Conservation (phyloP, 2,888 invertebrate species). For the Pollenia angustigena region DNA sequence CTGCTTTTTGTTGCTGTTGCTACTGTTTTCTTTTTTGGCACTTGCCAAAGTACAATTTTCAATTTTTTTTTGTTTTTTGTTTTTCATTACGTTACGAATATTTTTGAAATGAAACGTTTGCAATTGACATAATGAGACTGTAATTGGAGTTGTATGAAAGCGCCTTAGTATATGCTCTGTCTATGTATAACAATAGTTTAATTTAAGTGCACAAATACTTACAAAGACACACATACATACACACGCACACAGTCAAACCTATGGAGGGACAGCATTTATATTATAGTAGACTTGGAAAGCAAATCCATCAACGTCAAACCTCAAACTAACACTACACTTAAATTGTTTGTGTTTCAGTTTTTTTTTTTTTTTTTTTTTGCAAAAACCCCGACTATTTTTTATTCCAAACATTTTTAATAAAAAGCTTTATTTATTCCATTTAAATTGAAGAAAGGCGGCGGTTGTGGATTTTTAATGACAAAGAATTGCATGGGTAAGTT, state of each 20-base stretch:
- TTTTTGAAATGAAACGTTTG: conserved; percentile 75
- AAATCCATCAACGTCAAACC: conserved; percentile 74
- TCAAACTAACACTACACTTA: conserved; percentile 66
- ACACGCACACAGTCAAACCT: too few relatives aligned
- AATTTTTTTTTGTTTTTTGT: conserved; percentile 49
- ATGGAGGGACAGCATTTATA: conserved; percentile 45
- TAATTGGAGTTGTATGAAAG: conserved; percentile 77
- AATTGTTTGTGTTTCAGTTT: conserved; percentile 26
- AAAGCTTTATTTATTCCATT: background rate
- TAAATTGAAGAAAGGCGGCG: background rate
- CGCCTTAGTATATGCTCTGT: conserved; percentile 73
- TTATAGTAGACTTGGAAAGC: conserved; percentile 56
- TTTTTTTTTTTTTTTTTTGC: conserved; percentile 5
- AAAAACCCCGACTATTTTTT: background rate
- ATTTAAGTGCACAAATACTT: conserved; percentile 43
- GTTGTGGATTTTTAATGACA: background rate
- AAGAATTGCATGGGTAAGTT: background rate
- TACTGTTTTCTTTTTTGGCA: conserved; percentile 29
- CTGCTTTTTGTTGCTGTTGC: conserved; percentile 5
- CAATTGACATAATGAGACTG: conserved; percentile 81
- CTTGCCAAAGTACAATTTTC: conserved; percentile 63
- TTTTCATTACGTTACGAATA: conserved; percentile 54
- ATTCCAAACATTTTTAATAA: background rate
- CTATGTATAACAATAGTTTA: conserved; percentile 67
- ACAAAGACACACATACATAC: background rate